These are phyloP conservation scores for Hyla sarda DNA, from an alignment of 2,113 vertebrate species.

Conservation along the genomic window DNA sequence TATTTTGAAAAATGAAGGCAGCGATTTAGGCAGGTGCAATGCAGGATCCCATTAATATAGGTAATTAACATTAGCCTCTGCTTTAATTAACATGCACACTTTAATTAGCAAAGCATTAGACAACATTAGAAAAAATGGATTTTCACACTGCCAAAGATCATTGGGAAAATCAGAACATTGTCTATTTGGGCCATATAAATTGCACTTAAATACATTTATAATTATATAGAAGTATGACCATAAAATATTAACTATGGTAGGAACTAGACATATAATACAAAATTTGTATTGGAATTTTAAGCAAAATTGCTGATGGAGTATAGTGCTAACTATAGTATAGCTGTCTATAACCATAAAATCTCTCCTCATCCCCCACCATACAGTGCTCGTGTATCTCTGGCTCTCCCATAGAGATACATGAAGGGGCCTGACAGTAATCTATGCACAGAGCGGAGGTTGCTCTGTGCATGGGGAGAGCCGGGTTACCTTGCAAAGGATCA, in stretches of 20 bases:
- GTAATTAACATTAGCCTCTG: constrained; percentile 97
- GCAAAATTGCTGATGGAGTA: too few relatives aligned
- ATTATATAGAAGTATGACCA: constrained; percentile 28
- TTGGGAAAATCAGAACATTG: constrained; percentile 25
- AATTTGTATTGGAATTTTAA: neutral
- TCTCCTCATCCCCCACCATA: too few relatives aligned
- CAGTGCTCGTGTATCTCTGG: too few relatives aligned
- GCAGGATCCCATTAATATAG: constrained; percentile 96
- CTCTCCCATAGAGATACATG: too few relatives aligned
- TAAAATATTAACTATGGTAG: constrained; percentile 23
- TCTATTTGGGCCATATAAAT: constrained; percentile 34
- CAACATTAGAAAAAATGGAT: constrained; percentile 90
- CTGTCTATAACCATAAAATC: too few relatives aligned
- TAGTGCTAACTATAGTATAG: too few relatives aligned
- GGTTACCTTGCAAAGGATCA: too few relatives aligned
- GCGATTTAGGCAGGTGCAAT: constrained; percentile 94
- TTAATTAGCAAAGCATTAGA: constrained; percentile 97
- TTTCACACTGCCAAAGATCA: constrained; percentile 81
- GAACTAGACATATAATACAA: neutral
- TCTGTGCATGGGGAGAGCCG: too few relatives aligned
- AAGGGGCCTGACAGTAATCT: too few relatives aligned
- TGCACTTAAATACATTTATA: constrained; percentile 18
- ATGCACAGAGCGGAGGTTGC: too few relatives aligned
- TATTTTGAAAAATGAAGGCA: constrained; percentile 94
- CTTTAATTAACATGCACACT: constrained; percentile 98